phyloP scores from a whole-genome alignment of 2,888 invertebrate genomes.

The Listrodromus nycthemerus region DNA sequence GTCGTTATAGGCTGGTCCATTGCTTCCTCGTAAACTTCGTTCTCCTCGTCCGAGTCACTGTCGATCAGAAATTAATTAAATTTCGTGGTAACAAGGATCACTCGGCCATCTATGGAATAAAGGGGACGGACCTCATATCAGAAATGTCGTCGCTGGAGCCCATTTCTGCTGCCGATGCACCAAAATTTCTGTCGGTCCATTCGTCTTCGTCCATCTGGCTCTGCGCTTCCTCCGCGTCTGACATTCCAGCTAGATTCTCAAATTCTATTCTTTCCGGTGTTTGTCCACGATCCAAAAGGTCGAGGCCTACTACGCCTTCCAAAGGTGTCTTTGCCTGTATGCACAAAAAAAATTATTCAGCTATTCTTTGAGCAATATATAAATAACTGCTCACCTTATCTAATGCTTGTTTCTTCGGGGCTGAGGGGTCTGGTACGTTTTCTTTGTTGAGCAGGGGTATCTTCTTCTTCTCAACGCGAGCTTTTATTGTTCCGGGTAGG shows the following conservation, averaged over 20 bases:
- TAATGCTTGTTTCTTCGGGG: constrained; percentile 83
- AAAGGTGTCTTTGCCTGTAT: constrained; percentile 78
- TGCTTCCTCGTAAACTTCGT: constrained; percentile 89
- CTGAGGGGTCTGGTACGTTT: constrained; percentile 80
- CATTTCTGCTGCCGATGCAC: constrained; percentile 90
- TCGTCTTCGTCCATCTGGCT: constrained; percentile 97
- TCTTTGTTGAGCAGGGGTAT: constrained; percentile 81
- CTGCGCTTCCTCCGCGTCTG: constrained; percentile 88
- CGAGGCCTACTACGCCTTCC: constrained; percentile 85
- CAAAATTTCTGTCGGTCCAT: constrained; percentile 97
- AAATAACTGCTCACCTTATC: constrained; percentile 83
- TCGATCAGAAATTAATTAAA: constrained; percentile 46
- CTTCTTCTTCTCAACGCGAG: constrained; percentile 80
- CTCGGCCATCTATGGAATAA: background rate
- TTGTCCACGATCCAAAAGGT: constrained; percentile 86
- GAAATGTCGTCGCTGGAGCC: constrained; percentile 89
- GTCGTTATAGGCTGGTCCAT: constrained; percentile 88
- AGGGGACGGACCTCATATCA: constrained; percentile 84
- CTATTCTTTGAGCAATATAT: constrained; percentile 7
- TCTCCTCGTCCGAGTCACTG: constrained; percentile 88
- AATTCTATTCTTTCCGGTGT: constrained; percentile 93
- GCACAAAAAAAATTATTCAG: constrained; percentile 2
- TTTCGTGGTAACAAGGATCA: background rate
- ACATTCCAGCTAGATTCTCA: constrained; percentile 89
- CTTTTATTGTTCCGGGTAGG: constrained; percentile 86